Percentiles rank a stretch among this genome's conserved stretches.
Conservation (phyloP, 1,140 invertebrate genomes). For the Battus philenor region DNA sequence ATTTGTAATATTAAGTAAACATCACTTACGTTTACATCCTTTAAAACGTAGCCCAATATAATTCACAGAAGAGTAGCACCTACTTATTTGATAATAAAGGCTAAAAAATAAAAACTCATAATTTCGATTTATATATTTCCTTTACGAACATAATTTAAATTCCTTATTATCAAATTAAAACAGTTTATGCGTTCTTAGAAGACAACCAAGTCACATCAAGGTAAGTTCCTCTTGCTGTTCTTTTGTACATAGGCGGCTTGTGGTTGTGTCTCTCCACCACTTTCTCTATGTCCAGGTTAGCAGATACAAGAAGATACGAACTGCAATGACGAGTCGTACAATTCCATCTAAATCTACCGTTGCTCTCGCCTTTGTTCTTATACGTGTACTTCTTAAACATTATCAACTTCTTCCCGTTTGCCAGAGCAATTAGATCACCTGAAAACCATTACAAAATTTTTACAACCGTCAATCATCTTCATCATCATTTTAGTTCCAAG, state of each 20-base stretch:
- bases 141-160: no score
- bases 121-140: no score
- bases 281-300: conserved; percentile 18
- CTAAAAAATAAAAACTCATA: no score
- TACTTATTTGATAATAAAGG: no score
- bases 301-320: conserved; percentile 18
- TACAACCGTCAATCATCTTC: no score
- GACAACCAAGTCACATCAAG: neutral
- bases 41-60: no score
- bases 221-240: conserved; percentile 7
- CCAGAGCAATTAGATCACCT: conserved; percentile 4
- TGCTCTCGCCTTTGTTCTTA: neutral
- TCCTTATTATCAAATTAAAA: no score
- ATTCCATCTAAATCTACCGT: conserved; percentile 9
- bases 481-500: no score
- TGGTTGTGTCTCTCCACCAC: conserved; percentile 23
- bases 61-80: no score
- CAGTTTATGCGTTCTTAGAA: no score
- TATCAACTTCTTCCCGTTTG: conserved; percentile 13
- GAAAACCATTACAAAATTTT: conserved; percentile 1
- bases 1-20: no score
- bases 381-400: conserved; percentile 17
- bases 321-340: conserved; percentile 17
- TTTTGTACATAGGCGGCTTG: conserved; percentile 15
- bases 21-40: no score